Evolutionary conservation across 2,888 invertebrate species (phyloP), one percentile per base, ranked within the genome.

Genomic region (Chrysolina oricalcia): DNA sequence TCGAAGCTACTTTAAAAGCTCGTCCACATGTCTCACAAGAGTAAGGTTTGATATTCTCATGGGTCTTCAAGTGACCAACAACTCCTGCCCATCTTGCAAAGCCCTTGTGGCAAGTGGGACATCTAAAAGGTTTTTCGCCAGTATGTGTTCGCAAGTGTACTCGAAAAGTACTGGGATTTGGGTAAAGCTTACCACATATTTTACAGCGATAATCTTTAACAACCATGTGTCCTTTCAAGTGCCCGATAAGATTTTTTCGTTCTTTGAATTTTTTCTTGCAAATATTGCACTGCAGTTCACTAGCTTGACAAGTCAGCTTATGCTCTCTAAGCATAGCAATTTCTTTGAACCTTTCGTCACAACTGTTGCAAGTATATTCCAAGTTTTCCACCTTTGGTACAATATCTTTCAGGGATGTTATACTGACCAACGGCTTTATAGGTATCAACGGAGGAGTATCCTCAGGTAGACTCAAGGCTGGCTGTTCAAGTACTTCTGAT

Each of bases 71-170:
- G 70, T 88, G 88, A 0, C 86, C 86, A 1, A 86, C 84, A 15
- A 88, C 87, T 3, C 87, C 88, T 2, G 87, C 87, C 87, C 87
- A 88, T 59, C 88, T 80, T 0, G 86, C 83, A 77, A 88, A 89
- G 15, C 87, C 86, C 78, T 87, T 88, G 3, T 87, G 87, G 70
- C 87, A 87, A 27, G 81, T 74, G 19, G 83, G 77, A 73, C 85
- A 85, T 62, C 85, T 76, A 80, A 85, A 86, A 0, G 89, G 89
- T 73, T 84, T 86, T 74, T 88, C 87, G 0, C 88, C 89, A 19
- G 89, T 90, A 90, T 92, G 92, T 78, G 92, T 92, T 85, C 92
- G 90, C 91, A 91, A 92, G 89, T 93, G 93, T 78, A 93, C 86
- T 69, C 83, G 83, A 74, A 88, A 87, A n/a, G 88, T 87, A 77